Evolutionary conservation across 2,797 vertebrate genomes (phyloP), one percentile per base, ranked within the genome.

Genomic region (Zenarchopterus dispar): DNA sequence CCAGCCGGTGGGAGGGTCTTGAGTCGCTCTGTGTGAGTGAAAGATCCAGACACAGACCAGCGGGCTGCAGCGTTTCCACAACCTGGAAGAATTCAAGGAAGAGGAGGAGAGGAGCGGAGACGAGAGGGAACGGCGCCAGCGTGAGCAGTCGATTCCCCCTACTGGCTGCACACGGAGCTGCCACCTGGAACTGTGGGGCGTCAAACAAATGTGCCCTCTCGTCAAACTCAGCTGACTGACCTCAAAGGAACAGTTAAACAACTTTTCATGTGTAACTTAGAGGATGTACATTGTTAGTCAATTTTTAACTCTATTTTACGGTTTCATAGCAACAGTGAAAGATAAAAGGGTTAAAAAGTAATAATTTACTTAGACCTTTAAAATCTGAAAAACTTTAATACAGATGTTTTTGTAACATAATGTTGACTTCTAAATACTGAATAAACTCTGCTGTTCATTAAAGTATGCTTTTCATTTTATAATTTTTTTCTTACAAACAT

Each of bases 111-210:
- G 79, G 67, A 81, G 66, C 16, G 46, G 67, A 70, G 61, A 74
- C 2, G 56, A 56, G 75, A 57, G 56, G 56, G 77, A 59, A 60
- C 39, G 75, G 83, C 84, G 59, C 85, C 90, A 87, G 75, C 10
- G 62, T 48, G 52, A 89, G 89, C 70, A 85, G 90, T 92, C 90
- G 91, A 93, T 93, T 92, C 94, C 94, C 94, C 94, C 94, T 94
- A 86, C 94, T 94, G 94, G 94, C 88, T 86, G 87, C 73, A 84
- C 62, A 9, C 7, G 88, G 88, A 74, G 58, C 84, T 87, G 17
- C 84, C 5, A 23, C 75, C 67, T 59, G 44, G 41, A 73, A 67
- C 56, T 66, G 36, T 16, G 3, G 53, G 70, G 45, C 49, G 55
- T 59, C 60, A 62, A 18, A 44, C 22, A 23, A 58, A 69, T 23